Conservation (phyloP, 2,888 invertebrate genomes). For the Drosophila cognata region DNA sequence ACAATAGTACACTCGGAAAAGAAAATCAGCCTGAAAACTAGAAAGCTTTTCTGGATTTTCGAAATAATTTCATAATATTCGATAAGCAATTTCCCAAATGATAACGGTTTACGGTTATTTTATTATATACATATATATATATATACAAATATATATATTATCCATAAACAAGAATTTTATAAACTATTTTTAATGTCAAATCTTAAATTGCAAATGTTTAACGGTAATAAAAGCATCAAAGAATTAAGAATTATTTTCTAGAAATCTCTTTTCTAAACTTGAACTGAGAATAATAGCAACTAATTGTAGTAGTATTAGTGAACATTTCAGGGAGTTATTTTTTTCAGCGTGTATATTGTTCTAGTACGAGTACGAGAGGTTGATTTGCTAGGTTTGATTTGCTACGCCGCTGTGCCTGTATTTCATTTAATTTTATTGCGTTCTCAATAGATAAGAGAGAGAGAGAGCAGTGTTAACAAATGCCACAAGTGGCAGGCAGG, state of each 20-base stretch:
- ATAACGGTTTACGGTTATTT: neutral
- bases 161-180: neutral
- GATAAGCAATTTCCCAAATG: neutral
- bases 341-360: neutral
- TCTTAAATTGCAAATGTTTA: neutral
- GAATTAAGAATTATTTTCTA: neutral
- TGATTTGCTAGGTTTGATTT: constrained; percentile 27
- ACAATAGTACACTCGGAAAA: neutral
- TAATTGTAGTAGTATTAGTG: too few species aligned
- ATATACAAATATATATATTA: neutral
- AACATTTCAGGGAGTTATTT: neutral
- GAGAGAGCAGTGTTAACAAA: constrained; percentile 49
- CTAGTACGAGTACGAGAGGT: neutral
- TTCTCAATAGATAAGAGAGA: constrained; percentile 54
- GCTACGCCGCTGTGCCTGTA: constrained; percentile 28
- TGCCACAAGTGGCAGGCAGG: constrained; percentile 8
- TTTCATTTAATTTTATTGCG: constrained; percentile 39
- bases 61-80: neutral
- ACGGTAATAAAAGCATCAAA: neutral
- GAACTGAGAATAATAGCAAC: neutral
- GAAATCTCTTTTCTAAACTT: neutral
- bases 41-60: neutral
- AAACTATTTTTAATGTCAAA: neutral
- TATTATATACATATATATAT: too few species aligned
- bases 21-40: neutral